phyloP scores from a whole-genome alignment of 2,888 invertebrate species.

The Drosophila parthenogenetica region DNA sequence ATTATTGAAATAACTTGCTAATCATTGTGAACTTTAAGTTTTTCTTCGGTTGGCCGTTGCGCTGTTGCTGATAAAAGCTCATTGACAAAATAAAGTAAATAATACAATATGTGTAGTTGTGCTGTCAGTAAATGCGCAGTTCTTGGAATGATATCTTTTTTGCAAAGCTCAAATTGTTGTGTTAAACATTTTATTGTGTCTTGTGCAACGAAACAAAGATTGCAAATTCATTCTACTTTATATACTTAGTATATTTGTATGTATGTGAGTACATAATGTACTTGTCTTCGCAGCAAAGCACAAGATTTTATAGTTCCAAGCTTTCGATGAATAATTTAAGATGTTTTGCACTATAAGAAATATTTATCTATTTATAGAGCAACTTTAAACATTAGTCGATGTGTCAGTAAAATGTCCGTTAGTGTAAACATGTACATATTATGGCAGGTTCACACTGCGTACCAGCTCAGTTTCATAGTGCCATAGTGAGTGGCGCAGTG shows the following conservation, averaged over 20 bases:
- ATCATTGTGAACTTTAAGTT: neutral
- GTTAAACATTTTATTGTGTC: conserved; percentile 17
- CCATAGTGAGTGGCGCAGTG: neutral
- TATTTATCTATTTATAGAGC: neutral
- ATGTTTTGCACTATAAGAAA: neutral
- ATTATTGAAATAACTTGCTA: neutral
- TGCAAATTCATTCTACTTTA: conserved; percentile 6
- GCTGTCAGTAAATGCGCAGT: conserved; percentile 62
- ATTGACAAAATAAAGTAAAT: conserved; percentile 65
- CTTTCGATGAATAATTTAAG: conserved; percentile 15
- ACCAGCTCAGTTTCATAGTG: neutral
- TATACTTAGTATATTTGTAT: conserved; percentile 6
- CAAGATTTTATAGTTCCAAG: conserved; percentile 14
- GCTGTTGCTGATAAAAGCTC: conserved; percentile 63
- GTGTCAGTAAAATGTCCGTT: conserved; percentile 13
- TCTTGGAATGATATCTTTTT: conserved; percentile 34
- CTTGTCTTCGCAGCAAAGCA: conserved; percentile 9
- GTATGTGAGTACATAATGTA: conserved; percentile 16
- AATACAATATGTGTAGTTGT: conserved; percentile 44
- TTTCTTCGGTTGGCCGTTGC: conserved; percentile 20
- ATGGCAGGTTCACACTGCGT: neutral
- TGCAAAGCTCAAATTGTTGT: conserved; percentile 3
- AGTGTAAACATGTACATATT: conserved; percentile 5
- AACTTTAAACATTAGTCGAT: conserved; percentile 17
- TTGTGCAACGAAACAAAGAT: conserved; percentile 11